These are phyloP conservation scores for Ophonus ardosiacus DNA, from an alignment of 2,888 invertebrate species.

Conservation along the genomic window DNA sequence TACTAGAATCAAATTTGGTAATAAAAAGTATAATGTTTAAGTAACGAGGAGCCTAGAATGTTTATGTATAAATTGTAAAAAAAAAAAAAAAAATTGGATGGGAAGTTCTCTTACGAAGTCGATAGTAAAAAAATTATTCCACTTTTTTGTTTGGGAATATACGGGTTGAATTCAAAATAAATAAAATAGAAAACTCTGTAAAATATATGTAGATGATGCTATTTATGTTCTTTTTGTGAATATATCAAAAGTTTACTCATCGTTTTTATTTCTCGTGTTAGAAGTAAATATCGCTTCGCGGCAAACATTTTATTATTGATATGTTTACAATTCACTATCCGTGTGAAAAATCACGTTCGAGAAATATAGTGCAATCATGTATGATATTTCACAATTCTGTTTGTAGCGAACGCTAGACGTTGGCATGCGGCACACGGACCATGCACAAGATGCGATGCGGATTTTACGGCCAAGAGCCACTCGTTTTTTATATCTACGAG, in stretches of 20 bases:
- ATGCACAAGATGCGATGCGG: constrained; percentile 31
- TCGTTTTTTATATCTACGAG: constrained; percentile 26
- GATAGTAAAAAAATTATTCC: neutral
- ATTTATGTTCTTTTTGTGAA: neutral
- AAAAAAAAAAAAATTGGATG: no score
- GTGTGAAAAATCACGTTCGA: constrained; percentile 43
- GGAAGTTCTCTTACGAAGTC: no score
- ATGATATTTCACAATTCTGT: constrained; percentile 49
- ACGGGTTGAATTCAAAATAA: neutral
- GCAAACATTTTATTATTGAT: constrained; percentile 46
- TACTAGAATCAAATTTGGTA: no score
- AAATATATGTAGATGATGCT: neutral
- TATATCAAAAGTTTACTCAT: neutral
- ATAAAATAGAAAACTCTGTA: neutral
- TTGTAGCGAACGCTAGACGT: neutral
- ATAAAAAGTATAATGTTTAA: no score
- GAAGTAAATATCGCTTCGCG: neutral
- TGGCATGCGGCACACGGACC: constrained; percentile 19
- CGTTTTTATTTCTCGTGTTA: neutral
- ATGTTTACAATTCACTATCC: constrained; percentile 17
- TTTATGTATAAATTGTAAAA: no score
- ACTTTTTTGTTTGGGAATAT: neutral
- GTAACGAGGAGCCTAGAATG: no score
- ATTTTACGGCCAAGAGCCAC: constrained; percentile 25
- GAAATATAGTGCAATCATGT: constrained; percentile 45